A percentile compares a stretch with the other conserved stretches of the same genome.
These are phyloP conservation scores for Cephus pygmeus DNA, from an alignment of 2,888 invertebrate species.

Conservation along the genomic window DNA sequence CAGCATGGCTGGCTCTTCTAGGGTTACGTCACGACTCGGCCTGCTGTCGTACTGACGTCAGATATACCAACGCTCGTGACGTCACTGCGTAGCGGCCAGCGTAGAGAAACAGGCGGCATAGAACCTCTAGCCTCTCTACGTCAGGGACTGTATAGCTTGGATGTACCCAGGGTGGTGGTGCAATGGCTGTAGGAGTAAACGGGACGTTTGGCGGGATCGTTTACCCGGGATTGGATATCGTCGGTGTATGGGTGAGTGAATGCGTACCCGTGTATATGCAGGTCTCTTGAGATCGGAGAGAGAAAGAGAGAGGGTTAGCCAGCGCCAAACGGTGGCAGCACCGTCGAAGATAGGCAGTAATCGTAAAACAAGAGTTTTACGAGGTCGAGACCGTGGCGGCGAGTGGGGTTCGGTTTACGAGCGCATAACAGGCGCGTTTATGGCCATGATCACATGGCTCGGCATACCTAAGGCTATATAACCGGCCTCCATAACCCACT, in stretches of 20 bases:
- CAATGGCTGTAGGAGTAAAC: not conserved
- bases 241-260: not conserved
- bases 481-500: conserved; percentile 62
- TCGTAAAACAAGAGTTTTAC: conserved; percentile 65
- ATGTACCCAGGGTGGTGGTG: not conserved
- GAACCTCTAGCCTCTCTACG: not conserved
- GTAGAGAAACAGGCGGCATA: not conserved
- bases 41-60: conserved; percentile 16
- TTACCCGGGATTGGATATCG: not conserved
- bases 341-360: conserved; percentile 59
- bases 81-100: conserved; percentile 1
- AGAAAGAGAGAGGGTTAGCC: not conserved
- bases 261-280: not conserved
- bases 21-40: conserved; percentile 34
- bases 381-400: conserved; percentile 47
- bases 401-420: conserved; percentile 63
- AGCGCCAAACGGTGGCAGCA: conserved; percentile 37
- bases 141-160: not conserved
- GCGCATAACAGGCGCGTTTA: conserved; percentile 66
- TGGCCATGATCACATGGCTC: conserved; percentile 64
- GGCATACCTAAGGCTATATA: conserved; percentile 62
- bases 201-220: not conserved
- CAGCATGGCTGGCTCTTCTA: conserved; percentile 61
- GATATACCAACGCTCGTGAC: conserved; percentile 11
- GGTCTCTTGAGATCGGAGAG: conserved; percentile 1